A percentile compares a stretch with the other conserved stretches of the same genome.
These are phyloP conservation scores for Nephrotoma guestfalica DNA, from an alignment of 2,888 invertebrate species.

Conservation along the genomic window DNA sequence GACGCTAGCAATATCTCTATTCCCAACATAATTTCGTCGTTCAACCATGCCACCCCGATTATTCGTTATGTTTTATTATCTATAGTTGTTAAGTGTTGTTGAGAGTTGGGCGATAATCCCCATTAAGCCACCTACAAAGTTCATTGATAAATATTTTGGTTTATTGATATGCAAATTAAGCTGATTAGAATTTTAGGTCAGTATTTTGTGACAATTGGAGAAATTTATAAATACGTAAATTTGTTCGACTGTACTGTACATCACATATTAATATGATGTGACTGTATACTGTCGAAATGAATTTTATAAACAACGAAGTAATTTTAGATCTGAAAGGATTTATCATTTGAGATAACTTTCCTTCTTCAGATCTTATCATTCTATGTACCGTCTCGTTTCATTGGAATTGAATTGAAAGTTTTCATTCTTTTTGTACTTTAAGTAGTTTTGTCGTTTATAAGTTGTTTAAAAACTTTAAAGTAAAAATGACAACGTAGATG, in stretches of 20 bases:
- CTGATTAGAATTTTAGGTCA: background rate
- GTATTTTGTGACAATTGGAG: background rate
- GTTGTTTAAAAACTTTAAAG: background rate
- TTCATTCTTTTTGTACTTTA: background rate
- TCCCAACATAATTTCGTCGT: background rate
- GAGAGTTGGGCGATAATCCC: background rate
- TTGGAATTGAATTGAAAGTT: background rate
- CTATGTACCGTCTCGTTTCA: background rate
- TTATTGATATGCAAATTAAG: background rate
- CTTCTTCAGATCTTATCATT: background rate
- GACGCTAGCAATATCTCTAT: background rate
- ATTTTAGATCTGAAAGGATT: background rate
- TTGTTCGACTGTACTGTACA: too few relatives aligned
- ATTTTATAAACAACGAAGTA: background rate
- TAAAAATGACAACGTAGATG: background rate
- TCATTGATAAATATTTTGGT: background rate
- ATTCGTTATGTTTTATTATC: background rate
- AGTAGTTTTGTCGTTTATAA: background rate
- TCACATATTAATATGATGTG: background rate
- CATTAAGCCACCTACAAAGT: background rate
- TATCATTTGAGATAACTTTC: background rate
- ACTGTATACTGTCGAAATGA: background rate
- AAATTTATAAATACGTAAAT: background rate
- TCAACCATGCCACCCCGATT: background rate
- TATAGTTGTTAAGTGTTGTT: background rate